Base-by-base conservation (phyloP, 2,113 vertebrate genomes). In the Nothoprocta perdicaria region DNA sequence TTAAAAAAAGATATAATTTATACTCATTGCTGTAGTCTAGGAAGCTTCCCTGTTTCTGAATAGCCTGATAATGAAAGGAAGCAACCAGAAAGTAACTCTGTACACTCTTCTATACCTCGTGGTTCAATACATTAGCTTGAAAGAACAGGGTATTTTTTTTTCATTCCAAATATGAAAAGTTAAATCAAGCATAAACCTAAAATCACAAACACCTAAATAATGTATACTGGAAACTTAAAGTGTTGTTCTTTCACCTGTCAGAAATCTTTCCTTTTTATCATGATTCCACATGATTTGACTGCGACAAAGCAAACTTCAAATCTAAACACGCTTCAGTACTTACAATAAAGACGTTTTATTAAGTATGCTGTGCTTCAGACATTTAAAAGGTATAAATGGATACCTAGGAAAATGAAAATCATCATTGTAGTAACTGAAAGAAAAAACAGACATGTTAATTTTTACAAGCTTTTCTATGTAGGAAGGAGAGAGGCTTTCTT, bases 141-240 rank as follows among this genome's bases (percentile, higher is more conserved):
- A 3, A 24, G 9, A 19, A 5, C 6, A 6, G 5, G 4, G 2
- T 1, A 23, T 48, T 1, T 17, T 12, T 60, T 61, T 41, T 61
- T 66, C 24, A 8, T 50, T 9, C 2, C 23, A 11, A 17, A 78
- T 33, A 21, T 66, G 24, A 23, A 33, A 76, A 68, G 68, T 14
- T 2, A 91, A 81, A 19, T 73, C 29, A 58, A 38, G 6, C 11
- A 57, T 4, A 43, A 68, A 74, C 50, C 69, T 1, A 19, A 66
- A 66, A 66, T 24, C 7, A 45, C 40, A 24, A 14, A 14, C 12
- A 16, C 16, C 31, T 62, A 33, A 52, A 78, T 19, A 52, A 35
- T 18, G 5, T 17, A 41, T 7, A 14, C 2, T 8, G 27, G 23
- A 77, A 58, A 52, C 6, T 41, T 65, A 12, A 73, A 80, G 57